Evolutionary conservation across 2,113 vertebrate genomes (phyloP).

Genomic region (Muscicapa adusta): DNA sequence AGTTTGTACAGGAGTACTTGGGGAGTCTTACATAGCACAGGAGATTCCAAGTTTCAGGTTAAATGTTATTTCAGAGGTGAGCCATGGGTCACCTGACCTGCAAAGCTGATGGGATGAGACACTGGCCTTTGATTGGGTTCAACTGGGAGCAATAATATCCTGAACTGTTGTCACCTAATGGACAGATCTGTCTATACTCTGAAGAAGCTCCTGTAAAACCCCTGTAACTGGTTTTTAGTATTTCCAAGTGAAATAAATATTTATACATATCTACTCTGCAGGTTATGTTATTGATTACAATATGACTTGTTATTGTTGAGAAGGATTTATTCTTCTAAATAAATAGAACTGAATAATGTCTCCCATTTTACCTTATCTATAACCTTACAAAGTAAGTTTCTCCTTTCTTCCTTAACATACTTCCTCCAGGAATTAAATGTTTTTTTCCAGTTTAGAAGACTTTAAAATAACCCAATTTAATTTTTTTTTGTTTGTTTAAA

Average conservation of each 20-base stretch:
- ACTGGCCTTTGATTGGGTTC: fast-evolving
- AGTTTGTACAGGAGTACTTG: neutral
- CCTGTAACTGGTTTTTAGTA: neutral
- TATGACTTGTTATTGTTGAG: neutral
- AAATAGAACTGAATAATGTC: neutral
- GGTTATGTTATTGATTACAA: neutral
- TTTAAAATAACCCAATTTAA: neutral
- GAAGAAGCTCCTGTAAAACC: neutral
- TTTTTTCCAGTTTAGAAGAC: neutral
- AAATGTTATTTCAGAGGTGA: neutral
- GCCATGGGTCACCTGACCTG: neutral
- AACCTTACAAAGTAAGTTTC: neutral
- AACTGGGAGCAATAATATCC: neutral
- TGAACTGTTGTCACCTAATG: neutral
- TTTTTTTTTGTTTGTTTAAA: neutral
- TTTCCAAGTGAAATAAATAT: neutral
- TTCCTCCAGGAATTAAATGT: neutral
- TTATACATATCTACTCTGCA: neutral
- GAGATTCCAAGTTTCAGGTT: neutral
- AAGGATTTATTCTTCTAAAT: neutral
- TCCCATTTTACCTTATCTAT: neutral
- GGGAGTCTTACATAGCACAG: neutral
- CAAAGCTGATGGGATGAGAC: neutral
- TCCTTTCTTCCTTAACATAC: neutral
- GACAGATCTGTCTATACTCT: neutral